These are phyloP conservation scores for Pachypsylla venusta DNA, from an alignment of 1,140 invertebrate species.

Conservation along the genomic window DNA sequence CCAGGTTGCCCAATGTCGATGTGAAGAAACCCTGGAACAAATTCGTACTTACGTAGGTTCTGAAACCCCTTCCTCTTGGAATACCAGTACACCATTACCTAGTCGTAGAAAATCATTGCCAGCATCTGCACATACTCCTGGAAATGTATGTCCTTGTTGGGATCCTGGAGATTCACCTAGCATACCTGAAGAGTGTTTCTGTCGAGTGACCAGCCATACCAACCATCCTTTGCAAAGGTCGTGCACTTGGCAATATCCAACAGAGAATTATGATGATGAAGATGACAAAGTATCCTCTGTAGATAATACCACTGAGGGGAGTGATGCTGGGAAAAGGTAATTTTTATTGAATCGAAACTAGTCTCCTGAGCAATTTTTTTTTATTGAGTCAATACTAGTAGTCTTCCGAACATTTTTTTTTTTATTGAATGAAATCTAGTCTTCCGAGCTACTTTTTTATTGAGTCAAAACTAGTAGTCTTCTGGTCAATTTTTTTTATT, in stretches of 20 bases:
- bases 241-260: slow-evolving; percentile 37
- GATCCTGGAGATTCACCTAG: slow-evolving; percentile 16
- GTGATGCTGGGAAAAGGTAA: slow-evolving; percentile 40
- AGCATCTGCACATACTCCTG: slow-evolving; percentile 8
- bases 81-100: slow-evolving; percentile 18
- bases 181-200: slow-evolving; percentile 26
- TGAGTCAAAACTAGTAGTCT: too few species aligned
- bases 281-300: slow-evolving; percentile 23
- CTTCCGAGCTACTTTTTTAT: too few species aligned
- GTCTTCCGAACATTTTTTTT: too few species aligned
- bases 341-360: too few species aligned
- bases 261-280: slow-evolving; percentile 30
- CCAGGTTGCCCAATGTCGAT: slow-evolving; percentile 37
- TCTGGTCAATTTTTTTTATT: too few species aligned
- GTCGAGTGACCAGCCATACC: slow-evolving; percentile 28
- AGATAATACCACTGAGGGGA: slow-evolving; percentile 35
- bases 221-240: slow-evolving; percentile 27
- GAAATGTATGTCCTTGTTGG: slow-evolving; percentile 18
- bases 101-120: slow-evolving; percentile 19
- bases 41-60: slow-evolving; percentile 31
- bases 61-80: slow-evolving; percentile 17
- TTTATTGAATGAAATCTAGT: too few species aligned
- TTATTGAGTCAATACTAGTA: too few species aligned
- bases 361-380: too few species aligned
- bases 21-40: slow-evolving; percentile 38